A percentile compares a stretch with the other conserved stretches of the same genome.
phyloP scores from a whole-genome alignment of 2,888 invertebrate genomes.

The Malthinus flaveolus region DNA sequence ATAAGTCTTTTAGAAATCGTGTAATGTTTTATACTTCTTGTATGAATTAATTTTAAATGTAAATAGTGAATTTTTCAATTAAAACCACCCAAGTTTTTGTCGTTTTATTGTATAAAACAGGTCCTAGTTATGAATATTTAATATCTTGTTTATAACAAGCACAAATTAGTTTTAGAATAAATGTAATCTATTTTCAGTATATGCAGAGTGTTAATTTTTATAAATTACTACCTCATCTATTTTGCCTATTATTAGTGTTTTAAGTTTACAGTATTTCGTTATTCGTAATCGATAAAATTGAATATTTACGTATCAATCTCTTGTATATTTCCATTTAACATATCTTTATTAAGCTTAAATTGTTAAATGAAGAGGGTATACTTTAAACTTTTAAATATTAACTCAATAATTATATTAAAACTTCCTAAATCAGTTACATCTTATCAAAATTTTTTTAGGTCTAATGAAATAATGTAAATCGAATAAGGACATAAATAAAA shows the following conservation, averaged over 20 bases:
- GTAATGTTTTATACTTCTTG: conserved; percentile 27
- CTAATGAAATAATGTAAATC: no score
- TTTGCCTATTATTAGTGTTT: conserved; percentile 11
- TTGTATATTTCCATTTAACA: no score
- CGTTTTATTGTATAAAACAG: conserved; percentile 17
- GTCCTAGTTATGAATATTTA: conserved; percentile 3
- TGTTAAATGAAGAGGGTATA: no score
- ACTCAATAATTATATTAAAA: no score
- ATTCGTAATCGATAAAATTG: no score
- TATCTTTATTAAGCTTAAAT: no score
- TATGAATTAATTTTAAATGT: conserved; percentile 22
- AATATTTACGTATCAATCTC: no score
- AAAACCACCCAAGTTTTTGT: conserved; percentile 7
- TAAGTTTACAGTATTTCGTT: no score
- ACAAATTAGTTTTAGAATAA: conserved; percentile 24
- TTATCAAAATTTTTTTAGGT: no score
- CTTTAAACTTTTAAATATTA: no score
- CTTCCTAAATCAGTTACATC: no score
- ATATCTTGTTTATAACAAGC: conserved; percentile 12
- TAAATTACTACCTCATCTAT: conserved; percentile 24
- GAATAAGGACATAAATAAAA: no score
- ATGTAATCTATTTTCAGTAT: conserved; percentile 29
- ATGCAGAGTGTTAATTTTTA: conserved; percentile 25
- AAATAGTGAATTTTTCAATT: conserved; percentile 11
- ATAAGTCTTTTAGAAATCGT: conserved; percentile 24